A percentile compares a stretch with the other conserved stretches of the same genome.
These are phyloP conservation scores for Philonicus albiceps DNA, from an alignment of 2,888 invertebrate genomes.

Conservation along the genomic window DNA sequence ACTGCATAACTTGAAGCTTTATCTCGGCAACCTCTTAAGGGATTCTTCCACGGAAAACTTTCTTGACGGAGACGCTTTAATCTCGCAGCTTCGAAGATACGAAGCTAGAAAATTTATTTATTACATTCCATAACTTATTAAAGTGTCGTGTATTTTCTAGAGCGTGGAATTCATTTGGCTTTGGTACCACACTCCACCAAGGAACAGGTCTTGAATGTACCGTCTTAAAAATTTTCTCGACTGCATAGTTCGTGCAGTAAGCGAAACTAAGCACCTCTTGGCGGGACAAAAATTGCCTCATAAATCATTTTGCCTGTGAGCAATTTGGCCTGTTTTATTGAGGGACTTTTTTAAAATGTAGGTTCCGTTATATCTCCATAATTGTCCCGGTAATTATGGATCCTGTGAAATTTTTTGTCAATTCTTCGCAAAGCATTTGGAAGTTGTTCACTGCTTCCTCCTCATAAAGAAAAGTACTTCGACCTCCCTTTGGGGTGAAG, in stretches of 20 bases:
- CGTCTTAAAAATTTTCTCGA: constrained; percentile 12
- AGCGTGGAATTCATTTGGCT: not conserved
- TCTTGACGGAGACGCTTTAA: not conserved
- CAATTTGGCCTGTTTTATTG: constrained; percentile 5
- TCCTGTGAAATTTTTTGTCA: not conserved
- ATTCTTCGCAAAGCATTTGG: not conserved
- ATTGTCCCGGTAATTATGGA: not conserved
- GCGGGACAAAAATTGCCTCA: not conserved
- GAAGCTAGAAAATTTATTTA: constrained; percentile 28
- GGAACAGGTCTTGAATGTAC: not conserved
- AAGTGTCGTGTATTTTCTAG: not conserved
- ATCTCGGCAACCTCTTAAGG: not conserved
- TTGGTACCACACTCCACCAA: not conserved
- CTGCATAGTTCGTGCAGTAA: not conserved
- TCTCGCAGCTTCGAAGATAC: not conserved
- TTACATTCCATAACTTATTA: constrained; percentile 30
- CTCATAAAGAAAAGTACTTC: not conserved
- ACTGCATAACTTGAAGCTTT: not conserved
- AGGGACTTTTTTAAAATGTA: not conserved
- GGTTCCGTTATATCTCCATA: not conserved
- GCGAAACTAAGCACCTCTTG: not conserved
- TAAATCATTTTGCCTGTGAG: constrained; percentile 20
- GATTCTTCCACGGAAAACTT: not conserved
- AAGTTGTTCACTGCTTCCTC: not conserved
- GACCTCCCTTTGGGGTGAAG: not conserved